phyloP scores from a whole-genome alignment of 2,888 invertebrate genomes.

The Machimus atricapillus region DNA sequence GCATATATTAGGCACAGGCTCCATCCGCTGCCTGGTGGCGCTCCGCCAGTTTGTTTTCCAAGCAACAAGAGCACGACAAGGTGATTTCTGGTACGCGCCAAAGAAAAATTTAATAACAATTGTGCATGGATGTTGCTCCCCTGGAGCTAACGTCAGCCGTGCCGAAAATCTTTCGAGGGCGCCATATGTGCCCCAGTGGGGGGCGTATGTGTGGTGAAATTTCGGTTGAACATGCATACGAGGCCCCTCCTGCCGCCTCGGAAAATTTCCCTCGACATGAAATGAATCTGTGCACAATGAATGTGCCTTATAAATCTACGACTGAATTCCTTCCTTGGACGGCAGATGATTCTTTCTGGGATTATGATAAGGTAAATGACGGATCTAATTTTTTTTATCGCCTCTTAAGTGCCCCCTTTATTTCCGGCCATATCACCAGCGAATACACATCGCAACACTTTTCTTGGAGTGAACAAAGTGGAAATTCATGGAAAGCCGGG shows the following conservation, averaged over 20 bases:
- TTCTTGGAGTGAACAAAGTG: neutral
- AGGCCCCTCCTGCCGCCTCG: neutral
- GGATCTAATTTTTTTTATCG: constrained; percentile 16
- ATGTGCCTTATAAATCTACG: constrained; percentile 1
- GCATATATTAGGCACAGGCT: neutral
- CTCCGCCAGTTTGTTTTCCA: neutral
- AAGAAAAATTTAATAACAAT: neutral
- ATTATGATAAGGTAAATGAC: constrained; percentile 7
- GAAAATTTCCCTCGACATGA: neutral
- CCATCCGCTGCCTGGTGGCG: neutral
- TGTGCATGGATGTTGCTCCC: neutral
- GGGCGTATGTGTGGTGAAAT: neutral
- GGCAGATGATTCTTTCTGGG: neutral
- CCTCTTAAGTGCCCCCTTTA: neutral
- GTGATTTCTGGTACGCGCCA: neutral
- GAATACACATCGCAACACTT: neutral
- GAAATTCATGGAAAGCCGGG: neutral
- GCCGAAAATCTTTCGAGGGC: neutral
- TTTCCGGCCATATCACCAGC: neutral
- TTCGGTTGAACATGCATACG: neutral
- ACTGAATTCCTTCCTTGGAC: neutral
- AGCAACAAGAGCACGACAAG: neutral
- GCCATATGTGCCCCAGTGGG: neutral
- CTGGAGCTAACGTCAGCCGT: neutral
- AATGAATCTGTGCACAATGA: neutral